Evolutionary conservation across 2,113 vertebrate genomes (phyloP).

Genomic region (Hydropotes inermis): DNA sequence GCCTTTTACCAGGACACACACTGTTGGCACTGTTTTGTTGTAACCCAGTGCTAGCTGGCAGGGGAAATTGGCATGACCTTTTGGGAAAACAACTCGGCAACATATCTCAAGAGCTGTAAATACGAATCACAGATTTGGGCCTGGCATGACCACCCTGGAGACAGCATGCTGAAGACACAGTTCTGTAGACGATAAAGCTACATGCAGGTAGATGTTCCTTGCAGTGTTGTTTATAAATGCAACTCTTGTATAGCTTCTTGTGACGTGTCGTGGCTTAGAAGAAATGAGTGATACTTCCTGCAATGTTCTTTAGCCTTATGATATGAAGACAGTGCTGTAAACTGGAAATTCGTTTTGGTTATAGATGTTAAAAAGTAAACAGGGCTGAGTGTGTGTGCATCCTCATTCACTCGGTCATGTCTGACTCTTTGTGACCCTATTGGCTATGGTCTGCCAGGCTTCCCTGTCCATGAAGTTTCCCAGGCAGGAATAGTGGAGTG

Average conservation of each 20-base stretch:
- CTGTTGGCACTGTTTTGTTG: neutral
- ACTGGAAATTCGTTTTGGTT: neutral
- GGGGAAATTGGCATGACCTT: neutral
- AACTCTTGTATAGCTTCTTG: fast-evolving
- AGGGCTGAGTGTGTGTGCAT: neutral
- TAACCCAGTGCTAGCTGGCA: neutral
- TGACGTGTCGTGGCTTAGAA: fast-evolving
- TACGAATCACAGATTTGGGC: neutral
- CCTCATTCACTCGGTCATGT: neutral
- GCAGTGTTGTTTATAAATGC: fast-evolving
- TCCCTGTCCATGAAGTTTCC: neutral
- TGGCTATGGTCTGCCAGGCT: neutral
- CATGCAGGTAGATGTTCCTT: fast-evolving
- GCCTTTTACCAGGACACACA: neutral
- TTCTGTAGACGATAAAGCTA: fast-evolving
- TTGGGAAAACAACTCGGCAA: neutral
- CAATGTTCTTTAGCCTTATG: fast-evolving
- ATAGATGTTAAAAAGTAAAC: neutral
- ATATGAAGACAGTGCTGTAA: fast-evolving
- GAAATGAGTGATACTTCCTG: fast-evolving
- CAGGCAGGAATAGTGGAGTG: no score
- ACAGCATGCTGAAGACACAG: fast-evolving
- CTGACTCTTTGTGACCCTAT: neutral
- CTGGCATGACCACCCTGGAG: neutral
- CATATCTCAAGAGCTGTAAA: neutral